Percentiles rank a stretch among this genome's conserved stretches.
phyloP scores from a whole-genome alignment of 2,888 invertebrate genomes.

The Diloba caeruleocephala region DNA sequence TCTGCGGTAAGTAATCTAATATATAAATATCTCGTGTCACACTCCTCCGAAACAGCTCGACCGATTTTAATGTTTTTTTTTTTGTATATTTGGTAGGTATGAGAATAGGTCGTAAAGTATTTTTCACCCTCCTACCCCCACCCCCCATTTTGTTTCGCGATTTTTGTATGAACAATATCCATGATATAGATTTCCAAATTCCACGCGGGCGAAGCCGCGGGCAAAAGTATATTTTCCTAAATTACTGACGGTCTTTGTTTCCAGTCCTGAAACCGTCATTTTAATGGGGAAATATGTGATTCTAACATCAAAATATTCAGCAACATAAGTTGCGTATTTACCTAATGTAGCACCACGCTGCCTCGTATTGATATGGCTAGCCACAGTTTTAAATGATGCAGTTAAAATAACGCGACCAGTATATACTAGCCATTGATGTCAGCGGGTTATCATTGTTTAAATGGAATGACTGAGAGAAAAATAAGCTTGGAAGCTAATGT shows the following conservation, averaged over 20 bases:
- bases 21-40: too few species aligned
- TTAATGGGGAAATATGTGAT: conserved; percentile 35
- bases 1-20: conserved; percentile 22
- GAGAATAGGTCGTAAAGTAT: too few species aligned
- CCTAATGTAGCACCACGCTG: conserved; percentile 27
- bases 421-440: conserved; percentile 52
- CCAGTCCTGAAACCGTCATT: conserved; percentile 31
- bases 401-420: conserved; percentile 49
- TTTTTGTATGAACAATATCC: too few species aligned
- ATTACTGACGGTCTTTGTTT: conserved; percentile 37
- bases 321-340: conserved; percentile 39
- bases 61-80: too few species aligned
- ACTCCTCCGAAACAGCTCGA: too few species aligned
- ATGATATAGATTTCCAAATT: too few species aligned
- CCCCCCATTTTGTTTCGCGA: too few species aligned
- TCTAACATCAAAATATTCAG: conserved; percentile 42
- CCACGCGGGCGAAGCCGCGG: too few species aligned
- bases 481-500: conserved; percentile 30
- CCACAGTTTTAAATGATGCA: conserved; percentile 30
- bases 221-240: conserved; percentile 35
- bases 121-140: too few species aligned
- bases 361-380: conserved; percentile 29
- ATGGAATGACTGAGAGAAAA: conserved; percentile 46
- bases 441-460: conserved; percentile 56
- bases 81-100: too few species aligned